Base-by-base conservation (phyloP, 2,797 vertebrate genomes). In the Lutjanus argentimaculatus region DNA sequence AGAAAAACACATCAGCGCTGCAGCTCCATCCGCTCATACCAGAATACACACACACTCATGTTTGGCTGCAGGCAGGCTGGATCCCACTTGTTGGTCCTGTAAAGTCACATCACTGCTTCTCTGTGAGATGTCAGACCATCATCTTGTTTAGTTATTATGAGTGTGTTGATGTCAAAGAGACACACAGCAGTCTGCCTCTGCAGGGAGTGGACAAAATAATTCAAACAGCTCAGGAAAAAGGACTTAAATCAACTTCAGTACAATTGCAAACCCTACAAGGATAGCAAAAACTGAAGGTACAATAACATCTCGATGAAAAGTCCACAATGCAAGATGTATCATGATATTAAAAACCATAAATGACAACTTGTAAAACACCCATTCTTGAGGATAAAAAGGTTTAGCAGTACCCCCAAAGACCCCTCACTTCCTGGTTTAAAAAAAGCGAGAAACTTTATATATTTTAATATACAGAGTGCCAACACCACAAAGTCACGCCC, bases 71-170 rank as follows among this genome's bases (percentile, higher is more conserved):
- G 77, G 12, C 74, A 13, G 13, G 43, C 61, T 72, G 40, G 40
- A 78, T 68, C 75, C 89, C 93, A 93, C 94, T 93, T 94, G 93
- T 94, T 94, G 92, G 89, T 83, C 74, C 42, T 67, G 2, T 30
- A 66, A 70, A 67, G 80, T 77, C 80, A 56, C 70, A 70, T 62
- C 85, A 46, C 0, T 2, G 36, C 48, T 36, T 36, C 59, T 62
- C 67, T 30, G 52, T 46, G 70, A n/a, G 53, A 21, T 30, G 59
- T 36, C 30, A 36, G 30, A 36, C 30, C 30, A 36, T 69, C 72
- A 71, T 36, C 59, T 2, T 19, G 52, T 64, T 63, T 42, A 49
- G 72, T 55, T 36, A 36, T 4, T 36, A 15, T 14, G 22, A 51
- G 64, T 45, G n/a, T 57, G 63, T 63, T 72, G 10, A 19, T 66